Evolutionary conservation across 2,113 vertebrate genomes (phyloP).

Genomic region (Zeus faber): DNA sequence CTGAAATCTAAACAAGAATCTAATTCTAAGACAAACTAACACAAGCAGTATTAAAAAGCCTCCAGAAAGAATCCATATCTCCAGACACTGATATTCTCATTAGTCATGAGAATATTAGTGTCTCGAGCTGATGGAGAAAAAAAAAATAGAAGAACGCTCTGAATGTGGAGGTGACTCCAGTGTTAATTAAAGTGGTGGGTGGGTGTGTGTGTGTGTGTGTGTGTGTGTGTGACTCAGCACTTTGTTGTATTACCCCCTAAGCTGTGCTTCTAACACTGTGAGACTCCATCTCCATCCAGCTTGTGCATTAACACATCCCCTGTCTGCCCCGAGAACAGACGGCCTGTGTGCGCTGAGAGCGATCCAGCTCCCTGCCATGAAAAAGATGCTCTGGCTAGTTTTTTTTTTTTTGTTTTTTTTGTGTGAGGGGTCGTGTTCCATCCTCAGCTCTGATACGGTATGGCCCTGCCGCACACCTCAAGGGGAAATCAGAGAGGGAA

Average conservation of each 20-base stretch:
- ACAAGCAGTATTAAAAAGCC: too few species aligned
- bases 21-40: too few species aligned
- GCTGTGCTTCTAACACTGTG: conserved; percentile 53
- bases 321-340: conserved; percentile 27
- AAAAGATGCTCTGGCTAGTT: too few species aligned
- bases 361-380: too few species aligned
- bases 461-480: conserved; percentile 14
- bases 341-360: conserved; percentile 7
- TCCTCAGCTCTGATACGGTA: conserved; percentile 11
- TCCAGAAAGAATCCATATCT: too few species aligned
- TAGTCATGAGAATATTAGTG: too few species aligned
- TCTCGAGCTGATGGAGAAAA: too few species aligned
- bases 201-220: conserved; percentile 17
- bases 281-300: conserved; percentile 44
- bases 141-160: conserved; percentile 57
- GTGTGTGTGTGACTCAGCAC: conserved; percentile 65
- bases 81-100: too few species aligned
- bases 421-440: conserved; percentile 25
- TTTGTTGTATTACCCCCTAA: conserved; percentile 60
- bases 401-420: too few species aligned
- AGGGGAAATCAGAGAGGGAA: conserved; percentile 29
- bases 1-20: too few species aligned
- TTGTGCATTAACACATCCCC: conserved; percentile 53
- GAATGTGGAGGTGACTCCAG: conserved; percentile 40
- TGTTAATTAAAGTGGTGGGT: conserved; percentile 55